phyloP scores from a whole-genome alignment of 2,113 vertebrate species.

The Gambusia affinis region DNA sequence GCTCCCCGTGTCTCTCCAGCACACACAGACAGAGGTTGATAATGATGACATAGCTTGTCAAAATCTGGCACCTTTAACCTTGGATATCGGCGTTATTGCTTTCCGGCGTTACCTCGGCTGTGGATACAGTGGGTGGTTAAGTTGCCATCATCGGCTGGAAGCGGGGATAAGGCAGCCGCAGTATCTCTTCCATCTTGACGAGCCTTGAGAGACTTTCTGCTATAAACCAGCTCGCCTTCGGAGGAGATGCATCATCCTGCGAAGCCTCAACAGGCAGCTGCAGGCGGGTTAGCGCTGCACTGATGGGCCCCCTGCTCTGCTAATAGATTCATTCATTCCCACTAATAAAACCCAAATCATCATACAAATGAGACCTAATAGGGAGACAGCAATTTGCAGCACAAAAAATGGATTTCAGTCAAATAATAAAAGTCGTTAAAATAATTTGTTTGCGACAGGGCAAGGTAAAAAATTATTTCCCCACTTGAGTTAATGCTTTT shows the following conservation, averaged over 20 bases:
- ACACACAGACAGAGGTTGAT: slow-evolving; percentile 42
- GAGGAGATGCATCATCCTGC: slow-evolving; percentile 25
- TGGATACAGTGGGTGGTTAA: slow-evolving; percentile 57
- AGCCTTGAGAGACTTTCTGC: slow-evolving; percentile 28
- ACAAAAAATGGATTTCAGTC: slow-evolving; percentile 23
- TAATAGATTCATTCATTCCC: slow-evolving; percentile 67
- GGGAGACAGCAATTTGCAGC: slow-evolving; percentile 41
- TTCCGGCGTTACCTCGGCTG: slow-evolving; percentile 47
- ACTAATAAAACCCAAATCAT: slow-evolving; percentile 67
- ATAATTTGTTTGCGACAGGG: slow-evolving; percentile 69
- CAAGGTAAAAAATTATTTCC: slow-evolving; percentile 67
- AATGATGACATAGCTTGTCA: slow-evolving; percentile 68
- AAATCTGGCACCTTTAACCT: slow-evolving; percentile 69
- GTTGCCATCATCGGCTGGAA: slow-evolving; percentile 49
- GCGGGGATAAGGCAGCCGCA: slow-evolving; percentile 40
- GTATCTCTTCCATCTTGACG: slow-evolving; percentile 53
- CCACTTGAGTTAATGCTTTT: slow-evolving; percentile 69
- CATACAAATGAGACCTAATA: slow-evolving; percentile 64
- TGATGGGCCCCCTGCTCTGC: slow-evolving; percentile 33
- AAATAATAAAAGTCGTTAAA: slow-evolving; percentile 57
- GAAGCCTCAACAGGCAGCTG: slow-evolving; percentile 42
- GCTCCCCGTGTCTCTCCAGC: slow-evolving; percentile 21
- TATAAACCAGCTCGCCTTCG: slow-evolving; percentile 13
- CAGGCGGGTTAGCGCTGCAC: slow-evolving; percentile 23
- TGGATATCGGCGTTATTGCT: slow-evolving; percentile 53